A percentile compares a stretch with the other conserved stretches of the same genome.
Conservation (phyloP, 2,797 vertebrate genomes). For the Melanotaenia parkinsoni region DNA sequence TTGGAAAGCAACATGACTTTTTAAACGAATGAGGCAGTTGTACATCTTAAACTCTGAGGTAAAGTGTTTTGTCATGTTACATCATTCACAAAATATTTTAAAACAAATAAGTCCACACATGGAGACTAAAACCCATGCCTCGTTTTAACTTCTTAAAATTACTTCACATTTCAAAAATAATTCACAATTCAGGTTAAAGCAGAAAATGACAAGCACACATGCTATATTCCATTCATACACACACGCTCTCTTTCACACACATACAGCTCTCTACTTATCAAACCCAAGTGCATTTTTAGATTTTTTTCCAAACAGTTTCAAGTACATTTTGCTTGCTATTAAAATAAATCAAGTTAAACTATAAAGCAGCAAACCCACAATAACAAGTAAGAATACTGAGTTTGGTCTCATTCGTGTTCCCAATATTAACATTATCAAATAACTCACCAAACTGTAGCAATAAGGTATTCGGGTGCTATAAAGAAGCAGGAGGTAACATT, state of each 20-base stretch:
- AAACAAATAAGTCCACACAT: conserved; percentile 81
- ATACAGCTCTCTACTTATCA: conserved; percentile 68
- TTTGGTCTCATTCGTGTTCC: conserved; percentile 83
- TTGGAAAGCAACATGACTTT: conserved; percentile 81
- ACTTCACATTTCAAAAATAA: conserved; percentile 85
- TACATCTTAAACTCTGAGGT: conserved; percentile 87
- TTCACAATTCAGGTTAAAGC: conserved; percentile 80
- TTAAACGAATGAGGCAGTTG: conserved; percentile 87
- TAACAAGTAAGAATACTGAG: conserved; percentile 84
- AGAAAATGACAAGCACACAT: conserved; percentile 83
- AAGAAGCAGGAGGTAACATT: conserved; percentile 85
- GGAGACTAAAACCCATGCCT: conserved; percentile 78
- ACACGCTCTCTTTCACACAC: conserved; percentile 80
- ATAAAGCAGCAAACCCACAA: conserved; percentile 84
- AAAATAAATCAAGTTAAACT: conserved; percentile 74
- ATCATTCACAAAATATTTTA: conserved; percentile 84
- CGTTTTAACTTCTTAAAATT: conserved; percentile 75
- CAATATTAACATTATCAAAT: conserved; percentile 76
- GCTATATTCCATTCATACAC: conserved; percentile 81
- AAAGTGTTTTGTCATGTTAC: conserved; percentile 86
- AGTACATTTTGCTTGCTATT: conserved; percentile 80
- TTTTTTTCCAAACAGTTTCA: conserved; percentile 76
- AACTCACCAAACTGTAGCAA: conserved; percentile 81
- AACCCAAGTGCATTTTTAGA: conserved; percentile 81
- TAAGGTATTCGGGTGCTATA: conserved; percentile 83